Conservation (phyloP, 2,888 invertebrate genomes). For the Dicranocentrus wangi region DNA sequence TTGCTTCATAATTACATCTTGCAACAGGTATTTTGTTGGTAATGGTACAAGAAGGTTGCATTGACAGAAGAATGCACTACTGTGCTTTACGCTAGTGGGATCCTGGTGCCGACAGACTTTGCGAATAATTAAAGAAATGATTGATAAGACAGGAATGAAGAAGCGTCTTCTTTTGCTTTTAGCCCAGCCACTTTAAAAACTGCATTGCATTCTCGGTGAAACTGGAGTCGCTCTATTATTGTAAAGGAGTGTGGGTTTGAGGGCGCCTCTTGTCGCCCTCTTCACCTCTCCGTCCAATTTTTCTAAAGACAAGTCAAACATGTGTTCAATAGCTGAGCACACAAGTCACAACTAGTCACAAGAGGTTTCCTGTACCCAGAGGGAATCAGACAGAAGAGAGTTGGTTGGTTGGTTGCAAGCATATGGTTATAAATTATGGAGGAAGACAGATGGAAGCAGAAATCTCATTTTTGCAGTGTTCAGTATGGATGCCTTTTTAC, state of each 20-base stretch:
- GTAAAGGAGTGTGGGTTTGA: slow-evolving; percentile 52
- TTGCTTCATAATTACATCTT: no score
- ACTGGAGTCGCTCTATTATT: slow-evolving; percentile 16
- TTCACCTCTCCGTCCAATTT: slow-evolving; percentile 37
- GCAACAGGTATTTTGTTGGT: no score
- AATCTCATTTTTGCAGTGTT: background rate
- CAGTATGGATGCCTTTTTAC: background rate
- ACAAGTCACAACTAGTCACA: no score
- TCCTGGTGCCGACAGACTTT: no score
- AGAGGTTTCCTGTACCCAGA: slow-evolving; percentile 3
- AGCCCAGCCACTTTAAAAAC: no score
- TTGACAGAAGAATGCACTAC: no score
- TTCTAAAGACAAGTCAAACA: slow-evolving; percentile 16
- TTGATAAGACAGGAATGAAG: background rate
- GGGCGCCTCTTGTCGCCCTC: slow-evolving; percentile 56
- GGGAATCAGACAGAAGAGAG: no score
- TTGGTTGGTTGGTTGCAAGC: no score
- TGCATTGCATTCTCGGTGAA: background rate
- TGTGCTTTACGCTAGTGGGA: no score
- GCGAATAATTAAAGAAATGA: slow-evolving; percentile 4
- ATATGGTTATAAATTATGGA: background rate
- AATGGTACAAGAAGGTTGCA: no score
- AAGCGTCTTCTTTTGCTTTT: background rate
- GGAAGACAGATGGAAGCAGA: background rate
- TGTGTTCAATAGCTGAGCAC: slow-evolving; percentile 39